phyloP scores from a whole-genome alignment of 2,888 invertebrate species.

The Creontiades dilutus region DNA sequence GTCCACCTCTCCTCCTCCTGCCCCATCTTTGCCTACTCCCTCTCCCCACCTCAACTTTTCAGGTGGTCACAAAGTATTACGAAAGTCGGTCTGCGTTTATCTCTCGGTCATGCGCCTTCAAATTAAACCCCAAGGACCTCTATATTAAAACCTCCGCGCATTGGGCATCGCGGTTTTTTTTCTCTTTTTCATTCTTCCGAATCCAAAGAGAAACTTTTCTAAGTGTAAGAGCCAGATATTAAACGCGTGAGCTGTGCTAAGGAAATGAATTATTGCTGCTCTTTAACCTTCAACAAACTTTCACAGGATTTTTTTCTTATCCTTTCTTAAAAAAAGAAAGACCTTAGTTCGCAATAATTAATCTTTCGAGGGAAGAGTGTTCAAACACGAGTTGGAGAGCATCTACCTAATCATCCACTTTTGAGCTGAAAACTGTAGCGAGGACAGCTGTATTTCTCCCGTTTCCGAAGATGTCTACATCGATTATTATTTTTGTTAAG shows the following conservation, averaged over 20 bases:
- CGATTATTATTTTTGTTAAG: not conserved
- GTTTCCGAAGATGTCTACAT: not conserved
- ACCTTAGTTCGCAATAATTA: not conserved
- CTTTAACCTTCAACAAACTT: slow-evolving; percentile 46
- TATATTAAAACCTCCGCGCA: slow-evolving; percentile 67
- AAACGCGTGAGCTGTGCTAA: slow-evolving; percentile 60
- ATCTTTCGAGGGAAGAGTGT: not conserved
- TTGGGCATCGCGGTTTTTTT: slow-evolving; percentile 40
- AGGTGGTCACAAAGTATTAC: slow-evolving; percentile 70
- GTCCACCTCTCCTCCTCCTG: slow-evolving; percentile 30
- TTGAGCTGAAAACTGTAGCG: not conserved
- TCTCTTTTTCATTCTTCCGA: slow-evolving; percentile 49
- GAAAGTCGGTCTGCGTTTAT: slow-evolving; percentile 68
- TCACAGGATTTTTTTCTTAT: not conserved
- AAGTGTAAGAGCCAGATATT: slow-evolving; percentile 58
- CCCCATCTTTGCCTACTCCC: not conserved
- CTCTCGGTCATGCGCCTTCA: slow-evolving; percentile 68
- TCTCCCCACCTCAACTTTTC: slow-evolving; percentile 58
- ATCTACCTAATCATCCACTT: not conserved
- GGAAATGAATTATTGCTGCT: slow-evolving; percentile 61
- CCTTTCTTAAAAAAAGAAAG: not conserved
- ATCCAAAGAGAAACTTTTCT: slow-evolving; percentile 56
- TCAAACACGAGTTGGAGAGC: not conserved
- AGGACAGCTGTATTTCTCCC: not conserved
- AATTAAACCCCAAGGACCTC: slow-evolving; percentile 68